Conservation (phyloP, 2,888 invertebrate species). For the Dolomedes plantarius region DNA sequence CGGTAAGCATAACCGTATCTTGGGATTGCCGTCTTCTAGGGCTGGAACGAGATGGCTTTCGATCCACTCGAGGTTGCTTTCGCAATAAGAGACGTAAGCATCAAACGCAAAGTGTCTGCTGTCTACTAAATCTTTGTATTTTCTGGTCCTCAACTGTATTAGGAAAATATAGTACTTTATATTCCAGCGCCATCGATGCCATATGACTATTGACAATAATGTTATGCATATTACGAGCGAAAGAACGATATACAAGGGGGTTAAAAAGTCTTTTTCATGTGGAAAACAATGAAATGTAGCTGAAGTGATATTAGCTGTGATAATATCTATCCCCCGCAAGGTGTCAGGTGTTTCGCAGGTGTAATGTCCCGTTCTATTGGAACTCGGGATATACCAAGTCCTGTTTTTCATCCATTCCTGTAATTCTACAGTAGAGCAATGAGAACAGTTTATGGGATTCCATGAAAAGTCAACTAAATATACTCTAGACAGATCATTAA, state of each 20-base stretch:
- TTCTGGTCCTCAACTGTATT: background rate
- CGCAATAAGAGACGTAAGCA: constrained; percentile 84
- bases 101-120: constrained; percentile 79
- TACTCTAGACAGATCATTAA: constrained; percentile 30
- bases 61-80: constrained; percentile 83
- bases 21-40: constrained; percentile 79
- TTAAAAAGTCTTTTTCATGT: background rate
- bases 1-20: constrained; percentile 83
- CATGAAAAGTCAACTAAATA: constrained; percentile 19
- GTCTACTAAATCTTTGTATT: background rate
- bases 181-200: constrained; percentile 34
- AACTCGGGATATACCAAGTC: background rate
- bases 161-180: constrained; percentile 25
- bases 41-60: constrained; percentile 82
- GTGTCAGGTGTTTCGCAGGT: background rate
- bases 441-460: constrained; percentile 37
- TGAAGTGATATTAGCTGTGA: background rate
- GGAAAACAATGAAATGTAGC: constrained; percentile 8
- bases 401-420: constrained; percentile 28
- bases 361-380: background rate
- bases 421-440: constrained; percentile 26
- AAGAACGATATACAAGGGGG: background rate
- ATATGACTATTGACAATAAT: background rate
- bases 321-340: background rate
- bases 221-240: background rate